Evolutionary conservation across 35 echinoderm and acorn worm species (phyloP).

Genomic region (Ophiothrix spiculata): DNA sequence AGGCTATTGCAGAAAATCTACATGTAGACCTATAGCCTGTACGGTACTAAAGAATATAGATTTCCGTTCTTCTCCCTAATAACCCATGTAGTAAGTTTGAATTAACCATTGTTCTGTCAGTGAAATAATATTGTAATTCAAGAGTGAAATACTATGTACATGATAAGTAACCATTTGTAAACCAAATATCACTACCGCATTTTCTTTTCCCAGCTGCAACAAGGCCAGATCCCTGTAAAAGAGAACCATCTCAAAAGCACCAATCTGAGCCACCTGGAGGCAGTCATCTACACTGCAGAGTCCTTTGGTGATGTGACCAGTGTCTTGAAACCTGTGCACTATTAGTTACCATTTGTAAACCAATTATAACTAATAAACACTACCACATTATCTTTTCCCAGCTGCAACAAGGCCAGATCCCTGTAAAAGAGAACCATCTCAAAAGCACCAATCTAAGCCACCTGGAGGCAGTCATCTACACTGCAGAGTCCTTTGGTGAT

Average conservation of each 20-base stretch:
- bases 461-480: conserved; percentile 79
- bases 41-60: too few relatives aligned
- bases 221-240: conserved; percentile 48
- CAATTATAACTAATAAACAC: too few relatives aligned
- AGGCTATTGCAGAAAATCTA: too few relatives aligned
- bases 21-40: too few relatives aligned
- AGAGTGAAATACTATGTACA: too few relatives aligned
- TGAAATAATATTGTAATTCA: too few relatives aligned
- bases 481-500: conserved; percentile 61
- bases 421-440: conserved; percentile 69
- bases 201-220: conserved; percentile 39
- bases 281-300: conserved; percentile 65
- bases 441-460: conserved; percentile 88
- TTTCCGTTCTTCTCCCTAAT: too few relatives aligned
- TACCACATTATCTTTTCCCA: conserved; percentile 21
- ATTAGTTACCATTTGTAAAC: too few relatives aligned
- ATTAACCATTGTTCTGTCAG: too few relatives aligned
- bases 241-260: conserved; percentile 82
- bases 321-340: conserved; percentile 60
- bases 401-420: conserved; percentile 49
- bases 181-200: too few relatives aligned
- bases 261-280: conserved; percentile 91
- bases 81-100: too few relatives aligned
- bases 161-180: too few relatives aligned
- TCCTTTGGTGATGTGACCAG: conserved; percentile 61